Conservation (phyloP, 2,888 invertebrate genomes). For the Habroteleia sp. region DNA sequence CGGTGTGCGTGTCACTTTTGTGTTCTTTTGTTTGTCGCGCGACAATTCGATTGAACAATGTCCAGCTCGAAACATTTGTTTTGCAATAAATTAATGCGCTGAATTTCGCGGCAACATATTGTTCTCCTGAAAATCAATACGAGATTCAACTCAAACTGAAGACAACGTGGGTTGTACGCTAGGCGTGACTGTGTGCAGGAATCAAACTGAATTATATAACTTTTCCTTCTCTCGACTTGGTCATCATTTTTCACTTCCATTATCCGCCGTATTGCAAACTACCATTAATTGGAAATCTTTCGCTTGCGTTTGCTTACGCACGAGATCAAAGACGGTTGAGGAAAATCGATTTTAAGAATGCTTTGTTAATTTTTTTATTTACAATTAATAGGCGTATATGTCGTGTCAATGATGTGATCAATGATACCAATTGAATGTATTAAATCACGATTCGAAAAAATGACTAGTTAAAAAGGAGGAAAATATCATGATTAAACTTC, state of each 20-base stretch:
- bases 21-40: constrained; percentile 3
- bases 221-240: constrained; percentile 17
- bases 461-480: too few relatives aligned
- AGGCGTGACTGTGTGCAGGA: constrained; percentile 27
- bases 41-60: not conserved
- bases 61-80: constrained; percentile 2
- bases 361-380: too few relatives aligned
- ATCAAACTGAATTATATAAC: constrained; percentile 29
- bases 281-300: constrained; percentile 12
- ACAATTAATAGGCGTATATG: too few relatives aligned
- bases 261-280: constrained; percentile 16
- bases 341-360: constrained; percentile 1
- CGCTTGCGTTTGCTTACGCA: constrained; percentile 9
- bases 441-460: too few relatives aligned
- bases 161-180: constrained; percentile 12
- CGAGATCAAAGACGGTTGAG: constrained; percentile 1
- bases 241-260: constrained; percentile 32
- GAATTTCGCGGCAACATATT: constrained; percentile 13
- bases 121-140: constrained; percentile 43
- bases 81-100: constrained; percentile 27
- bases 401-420: too few relatives aligned
- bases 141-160: constrained; percentile 34
- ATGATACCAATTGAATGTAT: too few relatives aligned
- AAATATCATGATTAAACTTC: too few relatives aligned
- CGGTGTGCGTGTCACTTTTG: constrained; percentile 1